phyloP scores from a whole-genome alignment of 1,140 invertebrate genomes.

The Drosophila chauvacae region DNA sequence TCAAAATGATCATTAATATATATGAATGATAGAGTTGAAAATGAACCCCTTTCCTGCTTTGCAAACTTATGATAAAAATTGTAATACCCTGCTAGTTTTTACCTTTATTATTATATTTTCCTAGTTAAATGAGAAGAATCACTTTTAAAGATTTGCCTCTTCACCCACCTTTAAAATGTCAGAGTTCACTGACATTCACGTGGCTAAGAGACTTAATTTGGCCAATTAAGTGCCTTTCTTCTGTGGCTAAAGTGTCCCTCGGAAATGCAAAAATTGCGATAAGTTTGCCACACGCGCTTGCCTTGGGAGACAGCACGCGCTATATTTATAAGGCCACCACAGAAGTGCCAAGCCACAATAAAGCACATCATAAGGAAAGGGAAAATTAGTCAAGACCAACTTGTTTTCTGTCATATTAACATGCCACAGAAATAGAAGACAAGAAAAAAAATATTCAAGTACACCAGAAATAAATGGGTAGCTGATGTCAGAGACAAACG shows the following conservation, averaged over 20 bases:
- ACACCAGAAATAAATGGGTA: neutral
- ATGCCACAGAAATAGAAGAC: neutral
- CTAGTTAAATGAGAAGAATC: neutral
- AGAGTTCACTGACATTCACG: constrained; percentile 21
- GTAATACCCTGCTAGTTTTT: rapidly evolving
- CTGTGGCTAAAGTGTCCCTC: neutral
- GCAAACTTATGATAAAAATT: no score
- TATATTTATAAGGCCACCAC: constrained; percentile 10
- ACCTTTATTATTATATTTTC: neutral
- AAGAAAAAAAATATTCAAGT: neutral
- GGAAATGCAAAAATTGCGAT: constrained; percentile 17
- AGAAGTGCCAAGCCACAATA: constrained; percentile 10
- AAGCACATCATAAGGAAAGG: constrained; percentile 1
- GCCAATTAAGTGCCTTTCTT: neutral
- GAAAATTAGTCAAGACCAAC: constrained; percentile 8
- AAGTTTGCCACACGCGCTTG: constrained; percentile 34
- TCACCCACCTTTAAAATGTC: neutral
- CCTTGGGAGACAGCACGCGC: constrained; percentile 6
- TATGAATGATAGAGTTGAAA: neutral
- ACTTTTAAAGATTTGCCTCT: neutral
- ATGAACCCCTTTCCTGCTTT: no score
- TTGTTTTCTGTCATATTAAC: constrained; percentile 25
- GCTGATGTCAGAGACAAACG: neutral
- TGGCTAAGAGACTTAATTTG: constrained; percentile 15
- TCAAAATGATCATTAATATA: neutral